phyloP scores from a whole-genome alignment of 2,888 invertebrate genomes.

The Noctua janthina region DNA sequence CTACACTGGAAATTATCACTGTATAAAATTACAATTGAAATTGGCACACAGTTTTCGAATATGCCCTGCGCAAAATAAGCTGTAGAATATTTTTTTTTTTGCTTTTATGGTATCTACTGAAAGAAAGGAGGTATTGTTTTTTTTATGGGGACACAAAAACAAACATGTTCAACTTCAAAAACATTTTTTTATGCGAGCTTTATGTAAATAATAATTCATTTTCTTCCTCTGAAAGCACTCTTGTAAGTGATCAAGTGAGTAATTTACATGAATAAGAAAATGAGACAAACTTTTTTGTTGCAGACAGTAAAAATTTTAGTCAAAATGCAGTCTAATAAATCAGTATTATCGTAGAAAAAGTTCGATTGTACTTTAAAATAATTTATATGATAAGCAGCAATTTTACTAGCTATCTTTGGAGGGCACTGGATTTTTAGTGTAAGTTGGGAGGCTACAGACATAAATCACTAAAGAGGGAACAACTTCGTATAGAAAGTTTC shows the following conservation, averaged over 20 bases:
- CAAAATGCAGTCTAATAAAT: not conserved
- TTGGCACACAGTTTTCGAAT: not conserved
- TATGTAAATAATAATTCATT: not conserved
- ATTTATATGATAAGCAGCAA: not conserved
- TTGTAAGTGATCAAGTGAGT: not conserved
- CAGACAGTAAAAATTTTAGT: not conserved
- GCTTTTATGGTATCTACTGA: not conserved
- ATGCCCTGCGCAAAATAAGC: not conserved
- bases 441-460: not conserved
- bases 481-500: not conserved
- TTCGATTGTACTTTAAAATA: not conserved
- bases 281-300: not conserved
- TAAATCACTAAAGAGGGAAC: not conserved
- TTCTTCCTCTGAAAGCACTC: not conserved
- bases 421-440: not conserved
- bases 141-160: not conserved
- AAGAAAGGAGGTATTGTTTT: not conserved
- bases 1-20: not conserved
- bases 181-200: not conserved
- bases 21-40: not conserved
- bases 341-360: not conserved
- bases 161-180: not conserved
- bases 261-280: conserved; percentile 14
- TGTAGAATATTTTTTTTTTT: not conserved
- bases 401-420: not conserved